Conservation (phyloP, 2,888 invertebrate genomes). For the Protodeltote pygarga region DNA sequence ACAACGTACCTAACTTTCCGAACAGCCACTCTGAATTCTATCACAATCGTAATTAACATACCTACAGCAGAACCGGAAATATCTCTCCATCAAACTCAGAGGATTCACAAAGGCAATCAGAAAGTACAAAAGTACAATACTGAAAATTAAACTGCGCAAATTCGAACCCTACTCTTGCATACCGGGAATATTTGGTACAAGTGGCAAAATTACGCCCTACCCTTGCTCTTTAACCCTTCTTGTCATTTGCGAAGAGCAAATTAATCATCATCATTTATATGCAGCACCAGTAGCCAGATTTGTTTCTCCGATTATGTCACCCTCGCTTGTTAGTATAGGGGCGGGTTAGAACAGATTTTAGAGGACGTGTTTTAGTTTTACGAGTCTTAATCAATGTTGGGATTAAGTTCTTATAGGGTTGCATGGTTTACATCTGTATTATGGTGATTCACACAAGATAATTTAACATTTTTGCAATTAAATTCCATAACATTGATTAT, state of each 20-base stretch:
- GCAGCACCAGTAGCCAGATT: conserved; percentile 85
- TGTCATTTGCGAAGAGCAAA: conserved; percentile 85
- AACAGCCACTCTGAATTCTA: conserved; percentile 59
- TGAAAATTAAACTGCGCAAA: conserved; percentile 77
- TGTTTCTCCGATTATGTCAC: conserved; percentile 86
- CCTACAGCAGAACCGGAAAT: conserved; percentile 82
- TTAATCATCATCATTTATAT: conserved; percentile 87
- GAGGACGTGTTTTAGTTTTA: conserved; percentile 75
- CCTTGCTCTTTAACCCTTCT: conserved; percentile 84
- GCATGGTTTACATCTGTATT: conserved; percentile 17
- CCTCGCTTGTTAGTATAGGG: conserved; percentile 78
- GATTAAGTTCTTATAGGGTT: conserved; percentile 44
- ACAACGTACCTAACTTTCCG: conserved; percentile 55
- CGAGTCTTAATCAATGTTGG: conserved; percentile 66
- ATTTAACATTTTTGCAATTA: conserved; percentile 4
- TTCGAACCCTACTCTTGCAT: conserved; percentile 64
- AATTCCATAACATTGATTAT: too few relatives aligned
- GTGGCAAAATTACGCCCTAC: conserved; percentile 72
- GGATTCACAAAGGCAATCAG: conserved; percentile 83
- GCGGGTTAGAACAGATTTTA: conserved; percentile 74
- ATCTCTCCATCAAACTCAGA: conserved; percentile 83
- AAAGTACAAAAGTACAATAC: conserved; percentile 70
- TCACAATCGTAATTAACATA: conserved; percentile 80
- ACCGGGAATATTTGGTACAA: conserved; percentile 75
- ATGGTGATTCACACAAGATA: conserved; percentile 14